Evolutionary conservation across 2,888 invertebrate species (phyloP), one percentile per base, ranked within the genome.

Genomic region (Julus scandinavius): DNA sequence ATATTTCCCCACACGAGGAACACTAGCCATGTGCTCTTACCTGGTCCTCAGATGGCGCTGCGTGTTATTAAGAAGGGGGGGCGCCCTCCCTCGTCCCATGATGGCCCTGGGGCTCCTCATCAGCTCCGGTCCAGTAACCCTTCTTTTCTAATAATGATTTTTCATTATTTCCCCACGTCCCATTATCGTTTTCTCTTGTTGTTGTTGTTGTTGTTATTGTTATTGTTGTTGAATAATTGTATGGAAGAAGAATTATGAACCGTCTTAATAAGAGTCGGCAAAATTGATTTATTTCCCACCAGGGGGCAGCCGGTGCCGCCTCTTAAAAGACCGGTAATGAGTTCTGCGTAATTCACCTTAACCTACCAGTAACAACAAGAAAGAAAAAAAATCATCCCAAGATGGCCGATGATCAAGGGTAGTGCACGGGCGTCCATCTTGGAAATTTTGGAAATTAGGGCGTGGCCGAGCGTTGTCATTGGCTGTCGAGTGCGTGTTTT

Each of bases 241-340:
- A n/a, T 72, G 72, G 50, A 86, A 87, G 29, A 29, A 29, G 54
- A 85, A 88, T 88, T 85, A 88, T 88, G 85, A 88, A 85, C 88
- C 63, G 54, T 88, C 88, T 88, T 88, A 88, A 88, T 88, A 85
- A 88, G 88, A 50, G 85, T 88, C 85, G 72, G 85, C 86, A 86
- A 85, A 85, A 88, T 88, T 88, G 85, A 88, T 88, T 87, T 88
- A 88, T 88, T 88, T 85, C 85, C 63, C 85, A 85, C 85, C 85
- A 88, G 87, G 87, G 87, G 87, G 87, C 72, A 15, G 29, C 29
- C 29, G 29, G 29, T 45, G 41, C 63, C 80, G 41, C 63, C 4
- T 15, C 11, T 20, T 5, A 9, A 63, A 63, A 29, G 72, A 29
- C 72, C 72, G 72, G 72, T 72, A 72, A 72, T 72, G 72, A 72